A percentile compares a stretch with the other conserved stretches of the same genome.
phyloP scores from a whole-genome alignment of 2,113 vertebrate species.

The Geococcyx californianus region DNA sequence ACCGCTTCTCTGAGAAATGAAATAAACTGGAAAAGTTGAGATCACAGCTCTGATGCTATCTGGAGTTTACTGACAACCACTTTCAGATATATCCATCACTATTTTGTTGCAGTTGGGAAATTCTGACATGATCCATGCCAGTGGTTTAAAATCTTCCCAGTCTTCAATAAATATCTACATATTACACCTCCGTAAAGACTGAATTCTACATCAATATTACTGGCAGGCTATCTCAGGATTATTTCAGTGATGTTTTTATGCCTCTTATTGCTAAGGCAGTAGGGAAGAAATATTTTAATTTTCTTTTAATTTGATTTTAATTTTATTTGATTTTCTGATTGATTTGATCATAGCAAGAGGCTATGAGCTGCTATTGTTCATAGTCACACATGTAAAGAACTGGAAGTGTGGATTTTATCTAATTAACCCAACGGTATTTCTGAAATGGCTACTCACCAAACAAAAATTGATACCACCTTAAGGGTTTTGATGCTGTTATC shows the following conservation, averaged over 20 bases:
- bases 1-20: not conserved
- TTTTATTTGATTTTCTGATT: too few species aligned
- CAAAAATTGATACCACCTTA: not conserved
- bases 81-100: not conserved
- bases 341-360: not conserved
- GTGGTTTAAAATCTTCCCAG: not conserved
- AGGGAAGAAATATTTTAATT: not conserved
- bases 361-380: not conserved
- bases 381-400: not conserved
- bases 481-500: not conserved
- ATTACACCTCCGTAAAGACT: not conserved
- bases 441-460: not conserved
- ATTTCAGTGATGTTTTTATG: not conserved
- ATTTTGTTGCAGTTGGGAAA: not conserved
- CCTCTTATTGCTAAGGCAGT: not conserved
- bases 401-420: not conserved
- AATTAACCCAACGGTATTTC: not conserved
- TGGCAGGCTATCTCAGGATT: not conserved
- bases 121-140: not conserved
- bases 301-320: too few species aligned
- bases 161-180: not conserved
- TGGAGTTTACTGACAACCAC: not conserved
- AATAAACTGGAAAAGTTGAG: not conserved
- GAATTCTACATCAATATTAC: not conserved
- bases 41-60: not conserved